Conservation (phyloP, 2,113 vertebrate species). For the Stomatorhinus ivindoensis region DNA sequence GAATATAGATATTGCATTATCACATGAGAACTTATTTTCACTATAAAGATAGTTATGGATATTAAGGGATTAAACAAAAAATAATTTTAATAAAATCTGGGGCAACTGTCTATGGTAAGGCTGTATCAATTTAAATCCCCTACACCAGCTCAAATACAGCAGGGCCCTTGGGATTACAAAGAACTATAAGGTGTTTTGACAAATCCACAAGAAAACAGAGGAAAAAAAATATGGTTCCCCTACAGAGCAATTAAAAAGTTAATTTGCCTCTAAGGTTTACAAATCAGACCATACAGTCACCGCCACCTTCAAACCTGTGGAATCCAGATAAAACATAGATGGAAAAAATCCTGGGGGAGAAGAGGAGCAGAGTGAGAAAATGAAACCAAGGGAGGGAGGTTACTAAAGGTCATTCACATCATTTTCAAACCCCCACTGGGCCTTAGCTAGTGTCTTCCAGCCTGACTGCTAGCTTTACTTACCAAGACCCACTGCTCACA, state of each 20-base stretch:
- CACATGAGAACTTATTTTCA: background rate
- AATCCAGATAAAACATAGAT: conserved; percentile 42
- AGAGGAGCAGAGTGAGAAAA: conserved; percentile 21
- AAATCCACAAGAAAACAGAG: background rate
- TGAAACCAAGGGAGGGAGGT: conserved; percentile 44
- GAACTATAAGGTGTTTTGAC: background rate
- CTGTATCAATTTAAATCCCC: background rate
- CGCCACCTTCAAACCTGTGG: conserved; percentile 44
- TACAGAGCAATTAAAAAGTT: background rate
- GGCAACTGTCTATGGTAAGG: background rate
- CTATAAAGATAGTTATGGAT: background rate
- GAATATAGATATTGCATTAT: background rate
- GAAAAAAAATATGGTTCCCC: background rate
- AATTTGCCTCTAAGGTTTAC: conserved; percentile 1
- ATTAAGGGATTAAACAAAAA: background rate
- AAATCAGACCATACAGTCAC: background rate
- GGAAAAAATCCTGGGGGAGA: conserved; percentile 9
- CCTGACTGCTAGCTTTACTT: conserved; percentile 21
- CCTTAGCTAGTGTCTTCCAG: conserved; percentile 31
- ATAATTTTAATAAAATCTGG: background rate
- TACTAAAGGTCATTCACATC: conserved; percentile 56
- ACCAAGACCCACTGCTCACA: background rate
- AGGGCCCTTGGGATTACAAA: background rate
- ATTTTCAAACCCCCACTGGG: conserved; percentile 43
- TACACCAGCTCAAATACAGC: background rate